A percentile compares a stretch with the other conserved stretches of the same genome.
Evolutionary conservation across 2,888 invertebrate genomes (phyloP).

Genomic region (Mythimna loreyi): DNA sequence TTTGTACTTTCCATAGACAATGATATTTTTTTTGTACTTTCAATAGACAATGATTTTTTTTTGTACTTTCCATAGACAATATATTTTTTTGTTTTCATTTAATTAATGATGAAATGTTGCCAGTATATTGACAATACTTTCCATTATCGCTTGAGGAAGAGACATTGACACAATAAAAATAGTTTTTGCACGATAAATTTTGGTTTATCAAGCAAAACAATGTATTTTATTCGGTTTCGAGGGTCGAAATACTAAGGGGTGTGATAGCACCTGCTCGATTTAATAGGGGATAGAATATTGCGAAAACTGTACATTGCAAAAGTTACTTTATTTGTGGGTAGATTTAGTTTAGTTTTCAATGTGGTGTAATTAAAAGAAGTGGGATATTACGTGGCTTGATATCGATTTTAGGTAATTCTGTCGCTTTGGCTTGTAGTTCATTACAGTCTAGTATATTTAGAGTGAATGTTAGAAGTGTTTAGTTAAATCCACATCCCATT

Average conservation of each 20-base stretch:
- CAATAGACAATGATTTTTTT: too few species aligned
- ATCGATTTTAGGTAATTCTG: conserved; percentile 55
- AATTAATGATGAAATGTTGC: conserved; percentile 9
- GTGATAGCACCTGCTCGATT: conserved; percentile 57
- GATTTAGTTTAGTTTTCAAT: conserved; percentile 19
- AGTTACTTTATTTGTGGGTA: conserved; percentile 8
- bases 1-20: neutral
- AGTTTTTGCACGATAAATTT: conserved; percentile 54
- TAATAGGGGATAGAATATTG: conserved; percentile 47
- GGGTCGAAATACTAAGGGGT: conserved; percentile 43
- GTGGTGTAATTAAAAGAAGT: conserved; percentile 15
- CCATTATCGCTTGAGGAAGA: conserved; percentile 15
- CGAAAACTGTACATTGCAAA: conserved; percentile 41
- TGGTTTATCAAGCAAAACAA: conserved; percentile 50
- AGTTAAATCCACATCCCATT: too few species aligned
- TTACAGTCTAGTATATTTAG: neutral
- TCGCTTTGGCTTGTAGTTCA: conserved; percentile 5
- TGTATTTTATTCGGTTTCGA: conserved; percentile 39
- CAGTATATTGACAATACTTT: conserved; percentile 27
- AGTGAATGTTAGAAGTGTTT: neutral
- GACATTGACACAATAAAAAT: conserved; percentile 38
- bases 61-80: neutral
- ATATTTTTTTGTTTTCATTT: neutral
- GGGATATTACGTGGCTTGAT: conserved; percentile 27
- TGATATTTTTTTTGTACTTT: neutral